Percentiles rank a stretch among this genome's conserved stretches.
phyloP scores from a whole-genome alignment of 2,797 vertebrate species.

The Peromyscus aztecus region DNA sequence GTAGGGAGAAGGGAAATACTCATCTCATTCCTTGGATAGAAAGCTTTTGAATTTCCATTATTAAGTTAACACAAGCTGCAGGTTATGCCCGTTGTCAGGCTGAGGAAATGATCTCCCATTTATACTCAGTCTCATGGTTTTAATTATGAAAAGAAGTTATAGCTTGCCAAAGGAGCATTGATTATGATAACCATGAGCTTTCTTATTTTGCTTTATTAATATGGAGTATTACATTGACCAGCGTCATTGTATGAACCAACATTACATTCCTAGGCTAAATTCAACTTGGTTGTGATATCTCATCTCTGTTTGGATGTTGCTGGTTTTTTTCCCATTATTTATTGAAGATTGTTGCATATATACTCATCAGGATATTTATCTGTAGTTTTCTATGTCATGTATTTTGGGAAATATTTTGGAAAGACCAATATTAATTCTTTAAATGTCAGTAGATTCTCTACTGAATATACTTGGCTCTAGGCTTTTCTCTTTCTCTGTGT shows the following conservation, averaged over 20 bases:
- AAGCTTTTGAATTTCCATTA: neutral
- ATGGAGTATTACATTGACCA: neutral
- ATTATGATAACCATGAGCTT: neutral
- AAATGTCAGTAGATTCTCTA: neutral
- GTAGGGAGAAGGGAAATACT: neutral
- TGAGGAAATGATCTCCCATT: neutral
- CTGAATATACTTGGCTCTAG: neutral
- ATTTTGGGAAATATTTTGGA: neutral
- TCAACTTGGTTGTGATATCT: neutral
- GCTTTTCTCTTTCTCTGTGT: neutral
- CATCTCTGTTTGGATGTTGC: neutral
- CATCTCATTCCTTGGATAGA: neutral
- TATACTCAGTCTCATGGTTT: neutral
- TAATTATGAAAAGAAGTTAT: neutral
- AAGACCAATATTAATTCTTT: neutral
- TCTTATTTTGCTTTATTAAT: neutral
- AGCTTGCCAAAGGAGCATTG: neutral
- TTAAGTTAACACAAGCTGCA: neutral
- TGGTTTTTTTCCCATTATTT: neutral
- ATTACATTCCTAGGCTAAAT: neutral
- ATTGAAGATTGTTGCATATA: neutral
- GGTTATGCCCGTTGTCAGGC: neutral
- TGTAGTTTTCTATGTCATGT: neutral
- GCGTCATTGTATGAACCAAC: neutral
- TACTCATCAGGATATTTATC: neutral